Evolutionary conservation across 1,140 invertebrate genomes (phyloP).

Genomic region (Meloidogyne exigua): DNA sequence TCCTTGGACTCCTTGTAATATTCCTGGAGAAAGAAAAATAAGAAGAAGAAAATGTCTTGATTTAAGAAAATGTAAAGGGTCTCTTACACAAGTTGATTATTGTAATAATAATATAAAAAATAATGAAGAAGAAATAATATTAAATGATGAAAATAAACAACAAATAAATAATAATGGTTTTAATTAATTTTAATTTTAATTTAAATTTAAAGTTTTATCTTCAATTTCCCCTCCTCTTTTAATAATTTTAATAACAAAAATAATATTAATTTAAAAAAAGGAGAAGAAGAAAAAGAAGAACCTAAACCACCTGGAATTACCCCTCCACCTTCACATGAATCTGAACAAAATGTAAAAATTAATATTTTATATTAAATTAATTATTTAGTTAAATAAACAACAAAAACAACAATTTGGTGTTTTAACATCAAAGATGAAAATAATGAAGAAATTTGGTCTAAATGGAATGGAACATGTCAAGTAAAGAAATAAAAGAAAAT

Average conservation of each 20-base stretch:
- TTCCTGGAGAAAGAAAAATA: constrained; percentile 55
- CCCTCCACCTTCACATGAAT: not conserved
- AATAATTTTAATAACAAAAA: not conserved
- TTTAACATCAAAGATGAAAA: not conserved
- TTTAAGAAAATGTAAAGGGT: constrained; percentile 50
- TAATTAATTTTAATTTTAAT: not conserved
- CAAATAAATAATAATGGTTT: constrained; percentile 1
- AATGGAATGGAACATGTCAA: constrained; percentile 55
- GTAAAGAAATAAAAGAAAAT: constrained; percentile 31
- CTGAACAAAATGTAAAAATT: not conserved
- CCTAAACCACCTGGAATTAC: not conserved
- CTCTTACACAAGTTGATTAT: constrained; percentile 61
- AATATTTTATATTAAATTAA: not conserved
- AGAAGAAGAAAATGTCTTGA: constrained; percentile 59
- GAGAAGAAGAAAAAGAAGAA: not conserved
- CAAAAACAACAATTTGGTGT: not conserved
- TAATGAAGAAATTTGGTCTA: constrained; percentile 55
- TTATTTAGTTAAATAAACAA: not conserved
- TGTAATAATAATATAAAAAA: constrained; percentile 41
- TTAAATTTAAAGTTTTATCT: too few relatives aligned
- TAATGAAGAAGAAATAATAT: constrained; percentile 23
- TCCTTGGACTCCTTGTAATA: constrained; percentile 56
- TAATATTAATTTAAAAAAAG: not conserved
- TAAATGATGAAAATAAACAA: not conserved
- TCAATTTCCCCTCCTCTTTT: not conserved